Percentiles rank a stretch among this genome's conserved stretches.
phyloP scores from a whole-genome alignment of 2,888 invertebrate genomes.

The Deroplatys truncata region DNA sequence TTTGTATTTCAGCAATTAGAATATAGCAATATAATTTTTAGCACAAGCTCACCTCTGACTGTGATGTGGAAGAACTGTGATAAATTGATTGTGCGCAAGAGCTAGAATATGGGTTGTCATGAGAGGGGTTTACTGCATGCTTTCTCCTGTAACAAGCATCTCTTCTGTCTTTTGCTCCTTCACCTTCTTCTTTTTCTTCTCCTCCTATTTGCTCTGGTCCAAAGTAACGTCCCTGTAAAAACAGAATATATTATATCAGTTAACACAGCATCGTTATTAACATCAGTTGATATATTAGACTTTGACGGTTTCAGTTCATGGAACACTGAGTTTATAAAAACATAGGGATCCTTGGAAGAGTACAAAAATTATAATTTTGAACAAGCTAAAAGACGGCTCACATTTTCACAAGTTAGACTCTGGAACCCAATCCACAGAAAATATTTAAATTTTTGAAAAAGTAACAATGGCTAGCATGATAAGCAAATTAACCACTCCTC shows the following conservation, averaged over 20 bases:
- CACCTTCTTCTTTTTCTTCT: not conserved
- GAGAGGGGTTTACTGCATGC: not conserved
- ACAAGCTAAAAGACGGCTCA: too few relatives aligned
- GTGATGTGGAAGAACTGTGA: not conserved
- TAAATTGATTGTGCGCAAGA: not conserved
- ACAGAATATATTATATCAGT: not conserved
- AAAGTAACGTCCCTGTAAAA: conserved; percentile 19
- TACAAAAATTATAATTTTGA: too few relatives aligned
- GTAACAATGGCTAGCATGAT: too few relatives aligned
- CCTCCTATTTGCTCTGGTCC: not conserved
- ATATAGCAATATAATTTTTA: too few relatives aligned
- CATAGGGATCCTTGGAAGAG: too few relatives aligned
- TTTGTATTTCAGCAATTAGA: too few relatives aligned
- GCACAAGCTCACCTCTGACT: conserved; percentile 7
- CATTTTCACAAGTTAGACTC: too few relatives aligned
- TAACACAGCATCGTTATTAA: not conserved
- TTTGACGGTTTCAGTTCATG: too few relatives aligned
- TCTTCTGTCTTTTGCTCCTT: not conserved
- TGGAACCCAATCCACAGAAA: too few relatives aligned
- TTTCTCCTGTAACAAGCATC: not conserved
- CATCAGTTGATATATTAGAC: not conserved
- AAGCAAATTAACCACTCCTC: too few relatives aligned
- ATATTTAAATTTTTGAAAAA: too few relatives aligned
- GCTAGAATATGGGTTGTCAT: not conserved
- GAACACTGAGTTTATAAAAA: too few relatives aligned